Conservation (phyloP, 1,140 invertebrate genomes). For the Bombus vancouverensis region DNA sequence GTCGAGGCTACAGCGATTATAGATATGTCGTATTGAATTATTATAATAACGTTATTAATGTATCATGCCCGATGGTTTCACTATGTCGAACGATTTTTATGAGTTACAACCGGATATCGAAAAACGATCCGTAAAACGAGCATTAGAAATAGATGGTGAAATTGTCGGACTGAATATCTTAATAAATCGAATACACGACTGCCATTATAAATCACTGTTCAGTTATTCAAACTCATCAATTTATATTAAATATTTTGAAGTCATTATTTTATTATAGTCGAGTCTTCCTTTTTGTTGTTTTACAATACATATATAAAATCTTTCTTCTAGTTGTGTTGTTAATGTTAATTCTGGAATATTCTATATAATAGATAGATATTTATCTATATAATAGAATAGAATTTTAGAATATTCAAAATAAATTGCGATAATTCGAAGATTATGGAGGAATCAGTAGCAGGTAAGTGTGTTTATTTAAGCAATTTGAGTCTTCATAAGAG, state of each 20-base stretch:
- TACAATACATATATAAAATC: background rate
- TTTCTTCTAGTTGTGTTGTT: background rate
- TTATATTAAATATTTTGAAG: background rate
- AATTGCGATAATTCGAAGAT: background rate
- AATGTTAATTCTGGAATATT: too few species aligned
- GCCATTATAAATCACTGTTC: constrained; percentile 53
- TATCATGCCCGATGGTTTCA: constrained; percentile 67
- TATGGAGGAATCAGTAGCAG: background rate
- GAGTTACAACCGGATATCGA: background rate
- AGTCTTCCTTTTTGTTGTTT: background rate
- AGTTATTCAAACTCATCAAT: background rate
- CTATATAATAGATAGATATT: too few species aligned
- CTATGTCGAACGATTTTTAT: constrained; percentile 61
- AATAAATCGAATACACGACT: constrained; percentile 70
- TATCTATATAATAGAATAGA: background rate
- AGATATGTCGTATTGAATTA: constrained; percentile 65
- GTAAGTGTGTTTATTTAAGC: background rate
- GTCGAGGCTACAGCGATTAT: constrained; percentile 60
- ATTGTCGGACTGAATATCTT: constrained; percentile 67
- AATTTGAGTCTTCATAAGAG: too few species aligned
- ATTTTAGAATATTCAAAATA: background rate
- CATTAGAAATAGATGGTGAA: constrained; percentile 60
- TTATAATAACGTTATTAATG: constrained; percentile 69
- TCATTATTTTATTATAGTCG: background rate
- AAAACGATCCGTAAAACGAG: constrained; percentile 22